Percentiles rank a stretch among this genome's conserved stretches.
These are phyloP conservation scores for Rhagoletis zephyria DNA, from an alignment of 1,140 invertebrate genomes.

Conservation along the genomic window DNA sequence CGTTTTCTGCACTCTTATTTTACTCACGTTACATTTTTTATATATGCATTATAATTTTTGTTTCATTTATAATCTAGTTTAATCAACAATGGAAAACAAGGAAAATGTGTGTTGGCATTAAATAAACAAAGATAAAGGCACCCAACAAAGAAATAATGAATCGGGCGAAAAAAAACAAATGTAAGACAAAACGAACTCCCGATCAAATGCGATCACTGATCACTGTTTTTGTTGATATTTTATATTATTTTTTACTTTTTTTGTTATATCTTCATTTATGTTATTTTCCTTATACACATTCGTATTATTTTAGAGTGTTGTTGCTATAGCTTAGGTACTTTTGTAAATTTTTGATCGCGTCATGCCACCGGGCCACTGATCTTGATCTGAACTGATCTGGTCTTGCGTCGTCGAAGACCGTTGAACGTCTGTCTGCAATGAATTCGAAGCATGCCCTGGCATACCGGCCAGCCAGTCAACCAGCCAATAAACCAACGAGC, in stretches of 20 bases:
- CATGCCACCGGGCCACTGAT: slow-evolving; percentile 15
- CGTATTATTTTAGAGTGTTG: slow-evolving; percentile 26
- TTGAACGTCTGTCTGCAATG: slow-evolving; percentile 48
- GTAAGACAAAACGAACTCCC: slow-evolving; percentile 26
- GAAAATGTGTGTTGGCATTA: slow-evolving; percentile 1
- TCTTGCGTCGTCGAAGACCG: slow-evolving; percentile 52
- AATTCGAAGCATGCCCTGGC: slow-evolving; percentile 20
- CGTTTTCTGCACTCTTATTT: background rate
- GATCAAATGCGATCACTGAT: background rate
- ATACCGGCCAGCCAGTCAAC: background rate
- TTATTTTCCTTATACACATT: slow-evolving; percentile 1
- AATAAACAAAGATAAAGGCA: slow-evolving; percentile 44
- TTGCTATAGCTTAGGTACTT: background rate
- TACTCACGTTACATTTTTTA: slow-evolving; percentile 9
- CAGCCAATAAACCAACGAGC: background rate
- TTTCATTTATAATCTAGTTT: background rate
- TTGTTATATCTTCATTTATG: slow-evolving; percentile 15
- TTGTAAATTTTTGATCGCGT: slow-evolving; percentile 3
- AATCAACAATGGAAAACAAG: slow-evolving; percentile 20
- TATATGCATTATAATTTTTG: background rate
- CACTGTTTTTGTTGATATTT: slow-evolving; percentile 10
- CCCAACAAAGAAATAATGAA: slow-evolving; percentile 35
- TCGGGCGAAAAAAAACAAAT: slow-evolving; percentile 25
- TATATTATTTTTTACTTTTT: slow-evolving; percentile 15
- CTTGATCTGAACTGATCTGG: slow-evolving; percentile 48